A percentile compares a stretch with the other conserved stretches of the same genome.
Conservation (phyloP, 2,888 invertebrate genomes). For the Hermaeophaga mercurialis region DNA sequence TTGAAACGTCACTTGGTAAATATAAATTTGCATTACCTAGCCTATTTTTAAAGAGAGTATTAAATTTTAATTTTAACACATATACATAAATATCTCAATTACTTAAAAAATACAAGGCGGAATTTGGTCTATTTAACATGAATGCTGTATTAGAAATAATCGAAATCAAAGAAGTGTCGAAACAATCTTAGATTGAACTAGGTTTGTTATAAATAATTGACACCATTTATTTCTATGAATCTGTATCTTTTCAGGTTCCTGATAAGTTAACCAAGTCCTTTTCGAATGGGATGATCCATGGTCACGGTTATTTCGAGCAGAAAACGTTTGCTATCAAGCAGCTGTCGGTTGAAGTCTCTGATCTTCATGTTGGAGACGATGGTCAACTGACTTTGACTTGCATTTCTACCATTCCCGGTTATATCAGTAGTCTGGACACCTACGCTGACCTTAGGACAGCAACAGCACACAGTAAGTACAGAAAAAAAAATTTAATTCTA, state of each 20-base stretch:
- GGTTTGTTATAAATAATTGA: too few species aligned
- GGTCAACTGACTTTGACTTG: slow-evolving; percentile 75
- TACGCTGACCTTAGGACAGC: slow-evolving; percentile 77
- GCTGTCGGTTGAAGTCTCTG: slow-evolving; percentile 74
- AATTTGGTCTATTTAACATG: too few species aligned
- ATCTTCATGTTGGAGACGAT: slow-evolving; percentile 71
- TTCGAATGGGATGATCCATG: slow-evolving; percentile 60
- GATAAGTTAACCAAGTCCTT: slow-evolving; percentile 57
- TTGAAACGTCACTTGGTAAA: neutral
- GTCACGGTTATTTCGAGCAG: slow-evolving; percentile 59
- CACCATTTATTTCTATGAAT: too few species aligned
- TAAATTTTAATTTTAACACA: neutral
- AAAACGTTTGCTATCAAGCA: slow-evolving; percentile 68
- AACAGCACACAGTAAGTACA: slow-evolving; percentile 74
- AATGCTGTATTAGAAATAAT: too few species aligned
- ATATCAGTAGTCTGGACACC: slow-evolving; percentile 71
- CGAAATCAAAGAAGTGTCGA: too few species aligned
- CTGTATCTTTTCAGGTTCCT: slow-evolving; percentile 51
- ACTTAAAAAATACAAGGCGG: too few species aligned
- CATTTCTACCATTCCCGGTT: slow-evolving; percentile 78
- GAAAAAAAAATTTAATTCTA: too few species aligned
- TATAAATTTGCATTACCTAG: neutral
- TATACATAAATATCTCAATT: neutral
- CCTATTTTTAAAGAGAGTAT: neutral
- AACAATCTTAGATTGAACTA: too few species aligned